These are phyloP conservation scores for Ptiloglossa arizonensis DNA, from an alignment of 1,140 invertebrate species.

Conservation along the genomic window DNA sequence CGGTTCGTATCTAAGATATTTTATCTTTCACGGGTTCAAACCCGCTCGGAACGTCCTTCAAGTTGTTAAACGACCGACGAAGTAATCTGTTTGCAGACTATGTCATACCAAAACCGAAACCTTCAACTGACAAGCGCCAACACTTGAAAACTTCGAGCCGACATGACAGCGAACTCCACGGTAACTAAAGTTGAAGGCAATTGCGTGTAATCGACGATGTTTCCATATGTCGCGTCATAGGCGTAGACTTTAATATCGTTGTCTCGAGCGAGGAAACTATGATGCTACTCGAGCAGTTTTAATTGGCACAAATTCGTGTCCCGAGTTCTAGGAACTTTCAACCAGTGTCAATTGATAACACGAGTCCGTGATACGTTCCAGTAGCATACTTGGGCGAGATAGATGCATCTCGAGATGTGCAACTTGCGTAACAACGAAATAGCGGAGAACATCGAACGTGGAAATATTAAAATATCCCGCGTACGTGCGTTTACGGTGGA, in stretches of 20 bases:
- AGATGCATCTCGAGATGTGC: too few species aligned
- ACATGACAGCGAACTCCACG: not conserved
- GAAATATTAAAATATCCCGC: too few species aligned
- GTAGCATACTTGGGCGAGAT: too few species aligned
- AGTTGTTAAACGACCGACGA: constrained; percentile 14
- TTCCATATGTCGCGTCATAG: not conserved
- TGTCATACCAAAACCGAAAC: not conserved
- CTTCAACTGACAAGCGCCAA: constrained; percentile 6
- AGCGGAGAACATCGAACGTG: too few species aligned
- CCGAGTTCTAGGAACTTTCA: too few species aligned
- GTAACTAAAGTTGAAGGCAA: not conserved
- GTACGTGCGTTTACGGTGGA: too few species aligned
- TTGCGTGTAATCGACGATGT: not conserved
- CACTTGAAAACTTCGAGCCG: constrained; percentile 9
- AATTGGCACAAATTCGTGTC: not conserved
- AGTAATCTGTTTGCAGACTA: constrained; percentile 8
- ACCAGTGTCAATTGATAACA: too few species aligned
- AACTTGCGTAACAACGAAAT: too few species aligned
- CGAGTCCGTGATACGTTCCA: too few species aligned
- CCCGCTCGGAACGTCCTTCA: not conserved
- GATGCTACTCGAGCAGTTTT: not conserved
- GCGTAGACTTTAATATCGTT: not conserved
- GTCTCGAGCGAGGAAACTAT: not conserved
- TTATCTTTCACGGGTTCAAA: not conserved
- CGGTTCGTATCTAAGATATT: not conserved